These are phyloP conservation scores for Hydrochoerus hydrochaeris DNA, from an alignment of 2,113 vertebrate genomes.

Conservation along the genomic window DNA sequence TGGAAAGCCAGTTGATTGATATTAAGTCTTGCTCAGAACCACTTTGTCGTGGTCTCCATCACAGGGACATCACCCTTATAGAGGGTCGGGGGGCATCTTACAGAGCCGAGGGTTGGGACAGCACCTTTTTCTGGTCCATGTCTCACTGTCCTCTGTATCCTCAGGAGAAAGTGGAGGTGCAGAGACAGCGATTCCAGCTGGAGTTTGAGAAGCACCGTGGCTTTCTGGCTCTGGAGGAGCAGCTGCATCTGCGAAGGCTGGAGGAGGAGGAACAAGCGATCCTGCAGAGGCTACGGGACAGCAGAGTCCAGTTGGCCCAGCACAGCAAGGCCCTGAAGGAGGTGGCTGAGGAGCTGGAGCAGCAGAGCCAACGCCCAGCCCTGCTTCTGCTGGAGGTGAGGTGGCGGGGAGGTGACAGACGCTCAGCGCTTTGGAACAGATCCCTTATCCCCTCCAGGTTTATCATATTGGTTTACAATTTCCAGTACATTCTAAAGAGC, in stretches of 20 bases:
- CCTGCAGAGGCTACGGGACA: constrained; percentile 50
- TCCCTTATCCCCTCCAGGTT: background rate
- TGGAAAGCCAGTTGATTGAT: background rate
- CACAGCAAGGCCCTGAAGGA: constrained; percentile 43
- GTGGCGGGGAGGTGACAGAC: background rate
- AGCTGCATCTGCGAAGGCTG: constrained; percentile 68
- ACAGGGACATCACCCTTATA: background rate
- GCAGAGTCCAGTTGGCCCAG: constrained; percentile 24
- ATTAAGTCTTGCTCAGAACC: background rate
- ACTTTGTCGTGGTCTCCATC: background rate
- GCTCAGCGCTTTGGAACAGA: background rate
- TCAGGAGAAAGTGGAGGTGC: constrained; percentile 76
- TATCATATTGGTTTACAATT: background rate
- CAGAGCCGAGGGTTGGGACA: rapidly evolving
- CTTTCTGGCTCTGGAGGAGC: constrained; percentile 74
- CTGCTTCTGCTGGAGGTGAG: constrained; percentile 74
- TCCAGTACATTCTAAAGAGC: background rate
- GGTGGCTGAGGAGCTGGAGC: constrained; percentile 53
- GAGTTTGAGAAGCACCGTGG: constrained; percentile 76
- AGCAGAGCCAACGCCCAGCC: background rate
- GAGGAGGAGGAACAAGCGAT: constrained; percentile 68
- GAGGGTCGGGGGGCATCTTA: background rate
- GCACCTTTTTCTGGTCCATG: rapidly evolving
- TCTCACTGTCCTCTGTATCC: rapidly evolving
- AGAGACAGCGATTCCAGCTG: constrained; percentile 63